phyloP scores from a whole-genome alignment of 2,113 vertebrate species.

The Romanogobio albipinnatus region DNA sequence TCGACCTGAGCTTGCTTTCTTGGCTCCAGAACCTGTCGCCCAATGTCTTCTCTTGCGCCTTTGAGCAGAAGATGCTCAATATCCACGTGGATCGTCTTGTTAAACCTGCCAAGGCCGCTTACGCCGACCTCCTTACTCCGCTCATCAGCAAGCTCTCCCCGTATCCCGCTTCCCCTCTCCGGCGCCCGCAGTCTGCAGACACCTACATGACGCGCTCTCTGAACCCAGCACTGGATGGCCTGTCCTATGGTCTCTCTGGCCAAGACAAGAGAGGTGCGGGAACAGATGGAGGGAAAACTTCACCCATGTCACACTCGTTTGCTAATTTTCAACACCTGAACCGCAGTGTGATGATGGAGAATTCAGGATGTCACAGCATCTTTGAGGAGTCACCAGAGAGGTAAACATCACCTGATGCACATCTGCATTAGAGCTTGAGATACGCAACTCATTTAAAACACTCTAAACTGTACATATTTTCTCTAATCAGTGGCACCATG shows the following conservation, averaged over 20 bases:
- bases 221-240: slow-evolving; percentile 92
- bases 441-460: neutral
- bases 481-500: neutral
- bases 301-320: slow-evolving; percentile 97
- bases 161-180: slow-evolving; percentile 88
- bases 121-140: slow-evolving; percentile 93
- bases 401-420: slow-evolving; percentile 65
- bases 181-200: slow-evolving; percentile 94
- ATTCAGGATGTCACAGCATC: slow-evolving; percentile 95
- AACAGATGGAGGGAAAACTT: slow-evolving; percentile 84
- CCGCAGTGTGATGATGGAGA: slow-evolving; percentile 96
- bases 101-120: slow-evolving; percentile 90
- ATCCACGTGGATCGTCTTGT: slow-evolving; percentile 96
- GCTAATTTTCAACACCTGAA: slow-evolving; percentile 96
- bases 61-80: slow-evolving; percentile 95
- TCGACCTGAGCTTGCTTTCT: slow-evolving; percentile 94
- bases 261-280: slow-evolving; percentile 88
- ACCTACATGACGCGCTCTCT: slow-evolving; percentile 97
- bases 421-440: neutral
- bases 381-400: slow-evolving; percentile 97
- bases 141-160: slow-evolving; percentile 96
- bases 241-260: slow-evolving; percentile 88
- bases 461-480: neutral
- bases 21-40: slow-evolving; percentile 96
- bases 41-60: slow-evolving; percentile 91